Base-by-base conservation (phyloP, 2,113 vertebrate species). In the Pithys albifrons region DNA sequence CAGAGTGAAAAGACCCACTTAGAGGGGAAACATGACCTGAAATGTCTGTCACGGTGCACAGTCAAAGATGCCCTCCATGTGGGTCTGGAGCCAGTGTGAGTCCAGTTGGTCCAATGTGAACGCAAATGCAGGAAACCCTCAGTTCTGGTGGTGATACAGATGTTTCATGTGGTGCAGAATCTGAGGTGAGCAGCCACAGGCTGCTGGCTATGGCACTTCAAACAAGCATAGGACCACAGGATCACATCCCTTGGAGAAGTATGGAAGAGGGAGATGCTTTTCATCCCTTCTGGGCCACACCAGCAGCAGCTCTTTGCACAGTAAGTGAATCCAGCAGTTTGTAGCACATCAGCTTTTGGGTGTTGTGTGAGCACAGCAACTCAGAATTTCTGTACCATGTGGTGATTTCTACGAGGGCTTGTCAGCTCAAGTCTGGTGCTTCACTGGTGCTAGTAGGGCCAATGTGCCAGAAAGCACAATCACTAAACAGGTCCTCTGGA, bases 71-170 rank as follows among this genome's bases (percentile, higher is more conserved):
- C 31, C 16, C 19, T 3, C 33, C 3, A 6, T 61, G 6, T 24
- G 31, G 14, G 8, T 55, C 61, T 57, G 65, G 52, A 61, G 70
- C 20, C 48, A 62, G 41, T 2, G 3, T 12, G 18, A n/a, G 24
- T 33, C 57, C 51, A 35, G 28, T 1, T 35, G 35, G 19, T 14
- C 8, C 17, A n/a, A 24, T 2, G 15, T 18, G 69, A 35, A 45
- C 41, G 27, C 1, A 1, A 28, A 35, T 0, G 0, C 52, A 67
- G 33, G 35, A 5, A 8, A 3, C 35, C 41, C 74, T 51, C 16
- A 1, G 8, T 28, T 35, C 5, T 4, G 25, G 25, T 1, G 2
- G 11, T 35, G 29, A 9, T 29, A 27, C 4, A 5, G 45, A n/a
- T 1, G 7, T 37, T 37, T 41, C 22, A 5, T 2, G 1, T 57